Base-by-base conservation (phyloP, 2,113 vertebrate genomes). In the Solea senegalensis region DNA sequence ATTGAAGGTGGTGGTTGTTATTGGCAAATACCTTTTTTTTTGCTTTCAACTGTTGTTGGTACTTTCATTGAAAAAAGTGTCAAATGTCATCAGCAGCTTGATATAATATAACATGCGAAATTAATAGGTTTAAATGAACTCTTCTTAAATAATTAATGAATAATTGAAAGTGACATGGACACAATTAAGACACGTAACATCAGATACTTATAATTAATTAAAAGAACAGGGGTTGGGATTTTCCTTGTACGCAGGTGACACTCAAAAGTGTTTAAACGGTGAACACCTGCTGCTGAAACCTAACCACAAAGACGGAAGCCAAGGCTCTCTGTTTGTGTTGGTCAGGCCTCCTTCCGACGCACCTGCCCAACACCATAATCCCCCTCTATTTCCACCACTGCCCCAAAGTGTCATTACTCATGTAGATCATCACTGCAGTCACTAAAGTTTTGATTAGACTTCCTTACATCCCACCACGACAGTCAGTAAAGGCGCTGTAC, bases 221-320 rank as follows among this genome's bases (percentile, higher is more conserved):
- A 44, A 44, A 44, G 43, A 44, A 44, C 45, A 16, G 51, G 14
- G 21, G 50, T 21, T 8, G 3, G 4, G 2, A 21, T 52, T 21
- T 21, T 28, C 51, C 11, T 48, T 27, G 12, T 43, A 7, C 60
- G 10, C 10, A 4, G 34, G 34, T 34, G 34, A 34, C 34, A 3
- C 34, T 34, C 34, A 26, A 57, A 50, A 46, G 10, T 14, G 52
- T 53, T 44, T 7, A 46, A 13, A 16, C 9, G 5, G 15, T 5
- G 14, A 80, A 63, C 70, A 80, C 58, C 74, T 81, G 74, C 65
- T 56, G 41, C 54, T 65, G 65, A 74, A 69, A 61, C 34, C 72
- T 12, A 46, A 69, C n/a, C 4, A 2, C 39, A 26, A 40, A 2
- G 11, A 8, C 12, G 16, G 55, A 41, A 26, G 46, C 48, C 9